A percentile compares a stretch with the other conserved stretches of the same genome.
Conservation (phyloP, 2,888 invertebrate genomes). For the Leucoma salicis region DNA sequence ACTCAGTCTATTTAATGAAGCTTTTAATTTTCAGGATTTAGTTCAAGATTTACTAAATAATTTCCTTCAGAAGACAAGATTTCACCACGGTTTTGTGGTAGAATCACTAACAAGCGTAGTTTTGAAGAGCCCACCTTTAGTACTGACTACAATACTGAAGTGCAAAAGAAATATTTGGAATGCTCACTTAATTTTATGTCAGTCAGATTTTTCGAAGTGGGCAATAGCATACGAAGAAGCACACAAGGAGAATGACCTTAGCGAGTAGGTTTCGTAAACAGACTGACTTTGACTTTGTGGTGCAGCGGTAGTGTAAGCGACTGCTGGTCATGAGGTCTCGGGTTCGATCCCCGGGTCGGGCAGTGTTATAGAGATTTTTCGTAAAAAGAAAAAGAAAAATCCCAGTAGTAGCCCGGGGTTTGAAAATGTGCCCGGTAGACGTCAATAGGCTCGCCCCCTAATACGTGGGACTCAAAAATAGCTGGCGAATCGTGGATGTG, state of each 20-base stretch:
- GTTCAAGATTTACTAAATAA: conserved; percentile 58
- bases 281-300: no score
- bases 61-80: conserved; percentile 53
- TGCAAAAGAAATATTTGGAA: conserved; percentile 60
- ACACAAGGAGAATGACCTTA: conserved; percentile 52
- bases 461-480: no score
- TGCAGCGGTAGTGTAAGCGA: no score
- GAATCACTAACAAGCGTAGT: conserved; percentile 63
- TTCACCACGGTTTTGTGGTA: conserved; percentile 61
- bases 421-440: no score
- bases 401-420: no score
- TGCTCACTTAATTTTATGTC: conserved; percentile 64
- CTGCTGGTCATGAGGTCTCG: no score
- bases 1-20: neutral
- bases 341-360: no score
- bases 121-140: conserved; percentile 53
- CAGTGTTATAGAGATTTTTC: no score
- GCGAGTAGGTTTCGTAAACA: conserved; percentile 55
- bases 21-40: conserved; percentile 51
- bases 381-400: no score
- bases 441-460: no score
- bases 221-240: conserved; percentile 58
- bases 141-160: conserved; percentile 58
- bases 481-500: no score
- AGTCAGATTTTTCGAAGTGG: conserved; percentile 68